Evolutionary conservation across 2,113 vertebrate species (phyloP).

Genomic region (Apeltes quadracus): DNA sequence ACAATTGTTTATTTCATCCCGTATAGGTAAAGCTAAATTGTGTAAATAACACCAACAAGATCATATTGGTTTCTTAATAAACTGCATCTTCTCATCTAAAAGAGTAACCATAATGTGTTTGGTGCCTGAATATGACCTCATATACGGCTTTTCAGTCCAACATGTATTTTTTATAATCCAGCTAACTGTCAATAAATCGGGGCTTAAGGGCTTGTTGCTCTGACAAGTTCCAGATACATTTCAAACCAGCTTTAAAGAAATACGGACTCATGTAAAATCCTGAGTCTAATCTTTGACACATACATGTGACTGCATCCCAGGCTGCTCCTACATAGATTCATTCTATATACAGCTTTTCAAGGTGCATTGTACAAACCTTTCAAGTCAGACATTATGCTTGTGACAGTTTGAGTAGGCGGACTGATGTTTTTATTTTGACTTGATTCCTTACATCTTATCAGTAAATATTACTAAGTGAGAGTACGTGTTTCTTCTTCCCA

Average conservation of each 20-base stretch:
- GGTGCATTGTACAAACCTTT: background rate
- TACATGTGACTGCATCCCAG: background rate
- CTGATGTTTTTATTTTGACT: background rate
- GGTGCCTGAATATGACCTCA: too few species aligned
- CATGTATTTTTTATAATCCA: background rate
- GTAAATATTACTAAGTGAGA: conserved; percentile 13
- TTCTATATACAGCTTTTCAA: background rate
- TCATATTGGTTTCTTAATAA: background rate
- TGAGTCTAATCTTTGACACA: too few species aligned
- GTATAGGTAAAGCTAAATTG: background rate
- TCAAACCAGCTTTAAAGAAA: background rate
- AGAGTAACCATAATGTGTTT: too few species aligned
- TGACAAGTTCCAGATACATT: background rate
- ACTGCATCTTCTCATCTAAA: background rate
- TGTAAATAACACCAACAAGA: too few species aligned
- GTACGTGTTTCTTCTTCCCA: conserved; percentile 42
- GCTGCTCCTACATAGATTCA: background rate
- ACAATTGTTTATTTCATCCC: background rate
- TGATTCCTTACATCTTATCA: background rate
- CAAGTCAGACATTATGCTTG: background rate
- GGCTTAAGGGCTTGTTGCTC: too few species aligned
- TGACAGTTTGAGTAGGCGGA: conserved; percentile 17
- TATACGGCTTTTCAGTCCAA: background rate
- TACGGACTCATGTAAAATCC: background rate
- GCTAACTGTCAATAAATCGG: background rate